These are phyloP conservation scores for Sturnira hondurensis DNA, from an alignment of 2,113 vertebrate species.

Conservation along the genomic window DNA sequence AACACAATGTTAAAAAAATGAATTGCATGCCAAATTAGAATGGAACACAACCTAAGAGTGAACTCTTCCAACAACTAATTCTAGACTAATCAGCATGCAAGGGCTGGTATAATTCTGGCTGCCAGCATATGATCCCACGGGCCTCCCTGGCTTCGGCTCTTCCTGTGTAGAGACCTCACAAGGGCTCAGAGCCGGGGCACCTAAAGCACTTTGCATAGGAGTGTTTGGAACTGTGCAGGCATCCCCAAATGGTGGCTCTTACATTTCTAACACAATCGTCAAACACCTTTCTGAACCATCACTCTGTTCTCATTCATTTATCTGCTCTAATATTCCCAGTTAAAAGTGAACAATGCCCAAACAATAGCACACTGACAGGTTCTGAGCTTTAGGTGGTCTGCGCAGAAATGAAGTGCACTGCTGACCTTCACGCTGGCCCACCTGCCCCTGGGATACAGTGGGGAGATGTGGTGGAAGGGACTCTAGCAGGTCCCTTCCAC, in stretches of 20 bases:
- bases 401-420: not conserved
- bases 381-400: not conserved
- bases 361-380: not conserved
- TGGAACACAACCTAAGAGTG: not conserved
- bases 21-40: not conserved
- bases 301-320: no score
- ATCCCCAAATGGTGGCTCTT: not conserved
- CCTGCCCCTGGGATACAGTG: rapidly evolving
- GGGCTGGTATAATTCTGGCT: not conserved
- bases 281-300: no score
- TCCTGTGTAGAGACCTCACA: no score
- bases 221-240: no score
- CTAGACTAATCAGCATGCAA: not conserved
- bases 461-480: not conserved
- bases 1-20: not conserved
- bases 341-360: not conserved
- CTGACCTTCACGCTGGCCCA: not conserved
- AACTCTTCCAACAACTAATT: not conserved
- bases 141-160: not conserved
- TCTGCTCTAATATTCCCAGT: not conserved
- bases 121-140: not conserved
- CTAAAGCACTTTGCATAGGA: not conserved
- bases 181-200: not conserved
- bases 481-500: not conserved
- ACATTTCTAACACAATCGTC: not conserved